phyloP scores from a whole-genome alignment of 2,888 invertebrate species.

The Teleogryllus oceanicus region DNA sequence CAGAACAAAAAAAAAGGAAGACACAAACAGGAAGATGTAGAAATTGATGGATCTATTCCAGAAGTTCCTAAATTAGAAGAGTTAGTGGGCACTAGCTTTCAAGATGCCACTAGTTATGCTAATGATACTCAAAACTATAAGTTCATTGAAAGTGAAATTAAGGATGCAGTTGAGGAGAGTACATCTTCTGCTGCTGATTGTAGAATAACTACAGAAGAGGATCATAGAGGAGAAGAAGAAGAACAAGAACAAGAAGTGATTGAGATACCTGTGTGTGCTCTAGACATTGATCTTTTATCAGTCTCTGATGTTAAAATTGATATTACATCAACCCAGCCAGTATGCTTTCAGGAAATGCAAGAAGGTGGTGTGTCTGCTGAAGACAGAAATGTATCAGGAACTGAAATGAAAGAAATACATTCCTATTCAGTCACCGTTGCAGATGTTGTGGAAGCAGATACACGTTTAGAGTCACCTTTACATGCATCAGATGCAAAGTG shows the following conservation, averaged over 20 bases:
- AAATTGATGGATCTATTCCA: slow-evolving; percentile 26
- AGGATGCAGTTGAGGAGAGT: slow-evolving; percentile 34
- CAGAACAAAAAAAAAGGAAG: slow-evolving; percentile 28
- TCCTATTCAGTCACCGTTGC: slow-evolving; percentile 29
- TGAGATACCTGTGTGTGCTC: not conserved
- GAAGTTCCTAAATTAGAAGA: slow-evolving; percentile 29
- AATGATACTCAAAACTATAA: slow-evolving; percentile 23
- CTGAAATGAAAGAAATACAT: slow-evolving; percentile 45
- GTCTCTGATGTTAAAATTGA: slow-evolving; percentile 24
- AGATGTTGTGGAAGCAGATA: slow-evolving; percentile 32
- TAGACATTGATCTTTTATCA: not conserved
- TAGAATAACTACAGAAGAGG: too few species aligned
- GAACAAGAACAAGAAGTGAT: not conserved
- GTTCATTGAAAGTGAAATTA: slow-evolving; percentile 34
- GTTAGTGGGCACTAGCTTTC: slow-evolving; percentile 22
- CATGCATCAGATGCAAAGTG: not conserved
- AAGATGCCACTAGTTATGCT: slow-evolving; percentile 18
- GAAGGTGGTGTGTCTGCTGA: not conserved
- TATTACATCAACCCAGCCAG: slow-evolving; percentile 19
- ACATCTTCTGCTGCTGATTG: not conserved
- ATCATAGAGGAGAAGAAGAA: not conserved
- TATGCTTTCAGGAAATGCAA: slow-evolving; percentile 18
- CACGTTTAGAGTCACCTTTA: slow-evolving; percentile 29
- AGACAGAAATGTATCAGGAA: slow-evolving; percentile 45
- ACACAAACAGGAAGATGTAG: slow-evolving; percentile 21